Evolutionary conservation across 2,888 invertebrate species (phyloP).

Genomic region (Craniophora ligustri): DNA sequence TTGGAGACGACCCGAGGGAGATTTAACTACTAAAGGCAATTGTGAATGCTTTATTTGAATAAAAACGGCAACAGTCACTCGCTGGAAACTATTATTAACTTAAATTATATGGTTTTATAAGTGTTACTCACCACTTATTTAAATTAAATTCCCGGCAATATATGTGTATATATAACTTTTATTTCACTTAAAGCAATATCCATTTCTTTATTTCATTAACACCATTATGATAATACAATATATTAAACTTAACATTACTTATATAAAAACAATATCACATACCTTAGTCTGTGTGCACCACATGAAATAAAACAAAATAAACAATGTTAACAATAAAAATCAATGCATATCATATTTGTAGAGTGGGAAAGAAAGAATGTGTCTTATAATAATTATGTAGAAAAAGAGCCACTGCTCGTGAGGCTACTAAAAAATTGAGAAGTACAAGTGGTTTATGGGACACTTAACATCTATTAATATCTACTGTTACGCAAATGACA

Average conservation of each 20-base stretch:
- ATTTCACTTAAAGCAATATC: too few relatives aligned
- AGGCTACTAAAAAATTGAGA: too few relatives aligned
- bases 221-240: too few relatives aligned
- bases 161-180: too few relatives aligned
- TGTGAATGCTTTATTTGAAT: constrained; percentile 22
- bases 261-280: constrained; percentile 1
- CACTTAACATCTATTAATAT: constrained; percentile 20
- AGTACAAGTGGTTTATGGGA: constrained; percentile 8
- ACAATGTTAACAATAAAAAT: not conserved
- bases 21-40: constrained; percentile 25
- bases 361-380: too few relatives aligned
- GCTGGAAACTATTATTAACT: not conserved
- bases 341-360: too few relatives aligned
- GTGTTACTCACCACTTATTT: too few relatives aligned
- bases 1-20: constrained; percentile 20
- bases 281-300: constrained; percentile 41
- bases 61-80: constrained; percentile 14
- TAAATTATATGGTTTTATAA: constrained; percentile 4
- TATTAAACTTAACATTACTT: too few relatives aligned
- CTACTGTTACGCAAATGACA: constrained; percentile 4
- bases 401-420: too few relatives aligned
- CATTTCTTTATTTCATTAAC: too few relatives aligned
- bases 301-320: constrained; percentile 30
- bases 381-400: too few relatives aligned
- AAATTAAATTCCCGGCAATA: too few relatives aligned